A percentile compares a stretch with the other conserved stretches of the same genome.
Conservation (phyloP, 2,888 invertebrate species). For the Dasysyrphus albostriatus region DNA sequence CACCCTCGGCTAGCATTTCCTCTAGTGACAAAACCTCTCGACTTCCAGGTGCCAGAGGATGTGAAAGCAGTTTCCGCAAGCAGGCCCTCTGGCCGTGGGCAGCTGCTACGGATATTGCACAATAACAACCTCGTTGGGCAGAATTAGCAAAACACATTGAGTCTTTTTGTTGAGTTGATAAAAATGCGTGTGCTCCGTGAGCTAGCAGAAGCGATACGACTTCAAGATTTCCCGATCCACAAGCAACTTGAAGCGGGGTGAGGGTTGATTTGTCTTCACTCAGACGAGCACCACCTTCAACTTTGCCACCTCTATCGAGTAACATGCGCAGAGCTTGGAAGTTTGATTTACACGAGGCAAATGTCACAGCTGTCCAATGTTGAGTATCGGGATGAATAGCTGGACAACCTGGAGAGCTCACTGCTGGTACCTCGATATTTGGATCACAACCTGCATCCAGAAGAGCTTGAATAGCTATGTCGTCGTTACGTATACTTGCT, state of each 20-base stretch:
- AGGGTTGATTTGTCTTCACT: constrained; percentile 94
- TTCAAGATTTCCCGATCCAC: constrained; percentile 92
- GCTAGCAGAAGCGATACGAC: constrained; percentile 91
- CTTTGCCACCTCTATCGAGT: constrained; percentile 91
- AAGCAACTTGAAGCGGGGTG: constrained; percentile 94
- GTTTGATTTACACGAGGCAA: constrained; percentile 87
- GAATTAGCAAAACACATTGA: constrained; percentile 93
- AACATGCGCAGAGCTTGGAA: constrained; percentile 88
- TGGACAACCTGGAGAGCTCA: constrained; percentile 83
- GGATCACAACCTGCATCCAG: constrained; percentile 93
- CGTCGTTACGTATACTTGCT: constrained; percentile 92
- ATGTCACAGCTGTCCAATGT: constrained; percentile 95
- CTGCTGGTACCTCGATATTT: constrained; percentile 90
- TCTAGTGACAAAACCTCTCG: constrained; percentile 93
- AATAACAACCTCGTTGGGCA: constrained; percentile 93
- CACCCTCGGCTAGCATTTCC: constrained; percentile 95
- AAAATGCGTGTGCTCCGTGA: constrained; percentile 94
- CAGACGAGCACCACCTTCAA: constrained; percentile 93
- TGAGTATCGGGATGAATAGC: constrained; percentile 88
- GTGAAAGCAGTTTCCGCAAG: constrained; percentile 90
- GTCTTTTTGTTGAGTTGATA: constrained; percentile 93
- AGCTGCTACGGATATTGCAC: constrained; percentile 95
- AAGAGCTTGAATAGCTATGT: constrained; percentile 89
- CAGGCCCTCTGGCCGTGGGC: constrained; percentile 93
- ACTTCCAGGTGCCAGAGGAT: constrained; percentile 87